Percentiles rank a stretch among this genome's conserved stretches.
phyloP scores from a whole-genome alignment of 1,140 invertebrate species.

The Bombus pyrosoma region DNA sequence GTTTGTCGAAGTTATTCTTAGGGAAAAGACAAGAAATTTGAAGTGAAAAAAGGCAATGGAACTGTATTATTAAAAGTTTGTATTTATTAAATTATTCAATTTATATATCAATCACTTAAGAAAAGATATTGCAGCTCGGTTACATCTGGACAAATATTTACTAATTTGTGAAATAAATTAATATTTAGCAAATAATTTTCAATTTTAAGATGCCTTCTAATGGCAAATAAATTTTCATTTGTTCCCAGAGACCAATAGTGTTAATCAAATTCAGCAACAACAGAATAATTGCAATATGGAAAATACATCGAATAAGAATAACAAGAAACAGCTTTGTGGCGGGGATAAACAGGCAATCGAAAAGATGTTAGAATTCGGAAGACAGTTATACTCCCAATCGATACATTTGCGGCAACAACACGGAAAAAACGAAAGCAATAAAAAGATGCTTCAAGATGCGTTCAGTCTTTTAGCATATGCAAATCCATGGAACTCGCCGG shows the following conservation, averaged over 20 bases:
- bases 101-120: no score
- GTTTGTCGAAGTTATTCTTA: neutral
- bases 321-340: slow-evolving; percentile 87
- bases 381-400: slow-evolving; percentile 95
- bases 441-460: slow-evolving; percentile 97
- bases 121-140: no score
- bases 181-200: neutral
- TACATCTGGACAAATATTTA: neutral
- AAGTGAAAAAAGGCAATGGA: neutral
- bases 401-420: slow-evolving; percentile 91
- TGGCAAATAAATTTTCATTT: neutral
- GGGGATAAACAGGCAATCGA: slow-evolving; percentile 92
- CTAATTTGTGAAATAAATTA: neutral
- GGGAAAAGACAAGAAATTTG: neutral
- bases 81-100: no score
- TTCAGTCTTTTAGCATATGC: slow-evolving; percentile 99
- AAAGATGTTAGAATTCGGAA: slow-evolving; percentile 96
- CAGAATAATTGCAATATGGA: slow-evolving; percentile 71
- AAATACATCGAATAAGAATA: slow-evolving; percentile 72
- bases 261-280: slow-evolving; percentile 75
- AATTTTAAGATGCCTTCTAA: neutral
- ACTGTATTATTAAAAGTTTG: no score
- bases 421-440: slow-evolving; percentile 93
- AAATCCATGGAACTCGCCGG: slow-evolving; percentile 98
- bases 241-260: slow-evolving; percentile 79